A percentile compares a stretch with the other conserved stretches of the same genome.
phyloP scores from a whole-genome alignment of 2,888 invertebrate genomes.

The Nymphalis urticae region DNA sequence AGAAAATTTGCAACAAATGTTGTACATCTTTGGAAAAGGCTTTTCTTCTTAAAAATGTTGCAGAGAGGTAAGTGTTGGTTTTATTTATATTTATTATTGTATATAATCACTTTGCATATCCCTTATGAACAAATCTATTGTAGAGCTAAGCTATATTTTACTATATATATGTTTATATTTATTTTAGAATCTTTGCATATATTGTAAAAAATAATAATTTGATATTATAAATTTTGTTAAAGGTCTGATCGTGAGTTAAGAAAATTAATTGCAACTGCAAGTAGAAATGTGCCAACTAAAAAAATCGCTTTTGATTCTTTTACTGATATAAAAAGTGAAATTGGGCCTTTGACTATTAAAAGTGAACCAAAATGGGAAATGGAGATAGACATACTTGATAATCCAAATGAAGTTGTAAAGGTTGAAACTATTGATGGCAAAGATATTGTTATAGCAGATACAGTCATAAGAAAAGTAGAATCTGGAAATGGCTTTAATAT shows the following conservation, averaged over 20 bases:
- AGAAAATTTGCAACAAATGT: slow-evolving; percentile 73
- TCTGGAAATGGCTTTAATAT: slow-evolving; percentile 46
- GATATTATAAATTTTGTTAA: slow-evolving; percentile 17
- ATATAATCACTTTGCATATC: not conserved
- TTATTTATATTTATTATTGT: not conserved
- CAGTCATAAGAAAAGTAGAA: slow-evolving; percentile 75
- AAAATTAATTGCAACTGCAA: slow-evolving; percentile 55
- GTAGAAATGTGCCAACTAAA: slow-evolving; percentile 61
- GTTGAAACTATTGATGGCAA: slow-evolving; percentile 62
- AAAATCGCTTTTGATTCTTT: slow-evolving; percentile 76
- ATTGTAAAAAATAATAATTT: not conserved
- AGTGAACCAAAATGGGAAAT: slow-evolving; percentile 74
- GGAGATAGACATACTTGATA: slow-evolving; percentile 63
- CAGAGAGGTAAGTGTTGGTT: slow-evolving; percentile 62
- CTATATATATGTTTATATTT: not conserved
- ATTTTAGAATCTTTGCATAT: not conserved
- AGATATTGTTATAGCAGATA: slow-evolving; percentile 73
- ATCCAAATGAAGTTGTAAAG: slow-evolving; percentile 44
- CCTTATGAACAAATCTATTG: too few relatives aligned
- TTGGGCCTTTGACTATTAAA: slow-evolving; percentile 67
- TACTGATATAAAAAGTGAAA: slow-evolving; percentile 76
- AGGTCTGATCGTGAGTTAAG: slow-evolving; percentile 72
- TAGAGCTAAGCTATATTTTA: not conserved
- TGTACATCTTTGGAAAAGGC: slow-evolving; percentile 73
- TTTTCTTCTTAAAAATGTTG: slow-evolving; percentile 73